A percentile compares a stretch with the other conserved stretches of the same genome.
Evolutionary conservation across 2,113 vertebrate species (phyloP).

Genomic region (Gymnarchus niloticus): DNA sequence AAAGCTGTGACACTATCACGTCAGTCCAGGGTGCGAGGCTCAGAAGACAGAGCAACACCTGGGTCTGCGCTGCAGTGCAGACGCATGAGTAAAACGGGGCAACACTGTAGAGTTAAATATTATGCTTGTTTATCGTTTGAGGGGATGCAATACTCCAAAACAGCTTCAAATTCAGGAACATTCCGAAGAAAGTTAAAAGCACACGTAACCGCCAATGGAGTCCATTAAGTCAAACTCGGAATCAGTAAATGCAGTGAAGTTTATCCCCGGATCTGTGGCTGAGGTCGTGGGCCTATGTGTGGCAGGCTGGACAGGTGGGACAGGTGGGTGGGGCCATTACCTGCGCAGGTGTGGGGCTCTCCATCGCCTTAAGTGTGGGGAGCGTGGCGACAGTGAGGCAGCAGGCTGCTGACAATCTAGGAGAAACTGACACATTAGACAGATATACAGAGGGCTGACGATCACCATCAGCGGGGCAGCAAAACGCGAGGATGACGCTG

Average conservation of each 20-base stretch:
- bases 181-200: too few species aligned
- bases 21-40: background rate
- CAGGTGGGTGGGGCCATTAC: slow-evolving; percentile 61
- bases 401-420: slow-evolving; percentile 99
- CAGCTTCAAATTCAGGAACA: background rate
- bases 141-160: background rate
- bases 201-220: background rate
- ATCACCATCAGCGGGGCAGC: slow-evolving; percentile 48
- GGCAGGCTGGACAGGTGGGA: background rate
- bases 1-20: background rate
- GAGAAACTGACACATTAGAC: slow-evolving; percentile 99
- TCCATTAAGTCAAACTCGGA: background rate
- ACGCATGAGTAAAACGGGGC: background rate
- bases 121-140: background rate
- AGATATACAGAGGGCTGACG: slow-evolving; percentile 89
- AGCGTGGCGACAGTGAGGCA: slow-evolving; percentile 91
- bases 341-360: slow-evolving; percentile 76
- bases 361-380: slow-evolving; percentile 89
- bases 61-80: background rate
- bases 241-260: background rate
- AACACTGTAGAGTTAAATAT: background rate
- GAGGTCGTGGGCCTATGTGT: background rate
- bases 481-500: slow-evolving; percentile 1
- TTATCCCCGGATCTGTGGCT: background rate
- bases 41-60: too few species aligned